These are phyloP conservation scores for Lophochroa leadbeateri DNA, from an alignment of 2,113 vertebrate genomes.

Conservation along the genomic window DNA sequence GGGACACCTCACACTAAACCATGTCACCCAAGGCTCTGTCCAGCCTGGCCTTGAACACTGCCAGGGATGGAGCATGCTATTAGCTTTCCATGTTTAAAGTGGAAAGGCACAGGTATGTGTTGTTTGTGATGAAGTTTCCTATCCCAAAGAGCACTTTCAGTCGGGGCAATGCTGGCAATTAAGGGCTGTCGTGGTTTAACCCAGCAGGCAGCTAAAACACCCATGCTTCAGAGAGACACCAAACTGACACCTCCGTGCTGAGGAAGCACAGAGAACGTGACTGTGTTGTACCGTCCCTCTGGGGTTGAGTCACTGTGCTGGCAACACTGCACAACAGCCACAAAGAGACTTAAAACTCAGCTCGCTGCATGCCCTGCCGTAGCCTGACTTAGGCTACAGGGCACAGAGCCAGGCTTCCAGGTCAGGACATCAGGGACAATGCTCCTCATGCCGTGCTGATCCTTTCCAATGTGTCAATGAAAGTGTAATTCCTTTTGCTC, in stretches of 20 bases:
- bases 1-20: too few species aligned
- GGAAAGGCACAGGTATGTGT: background rate
- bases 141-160: background rate
- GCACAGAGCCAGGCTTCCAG: background rate
- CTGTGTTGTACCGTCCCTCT: background rate
- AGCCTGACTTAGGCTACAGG: background rate
- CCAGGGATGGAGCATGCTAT: background rate
- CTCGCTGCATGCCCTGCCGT: fast-evolving
- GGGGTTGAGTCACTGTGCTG: background rate
- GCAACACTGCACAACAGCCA: background rate
- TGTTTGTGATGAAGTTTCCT: background rate
- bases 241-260: fast-evolving
- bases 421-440: fast-evolving
- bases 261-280: background rate
- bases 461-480: background rate
- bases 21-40: too few species aligned
- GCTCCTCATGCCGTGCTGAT: background rate
- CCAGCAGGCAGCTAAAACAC: background rate
- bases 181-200: background rate
- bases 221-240: background rate
- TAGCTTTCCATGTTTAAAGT: background rate
- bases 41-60: too few species aligned
- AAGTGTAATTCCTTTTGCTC: background rate
- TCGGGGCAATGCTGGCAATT: background rate
- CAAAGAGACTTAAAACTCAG: background rate